Base-by-base conservation (phyloP, 2,888 invertebrate genomes). In the Nemotelus pantherinus region DNA sequence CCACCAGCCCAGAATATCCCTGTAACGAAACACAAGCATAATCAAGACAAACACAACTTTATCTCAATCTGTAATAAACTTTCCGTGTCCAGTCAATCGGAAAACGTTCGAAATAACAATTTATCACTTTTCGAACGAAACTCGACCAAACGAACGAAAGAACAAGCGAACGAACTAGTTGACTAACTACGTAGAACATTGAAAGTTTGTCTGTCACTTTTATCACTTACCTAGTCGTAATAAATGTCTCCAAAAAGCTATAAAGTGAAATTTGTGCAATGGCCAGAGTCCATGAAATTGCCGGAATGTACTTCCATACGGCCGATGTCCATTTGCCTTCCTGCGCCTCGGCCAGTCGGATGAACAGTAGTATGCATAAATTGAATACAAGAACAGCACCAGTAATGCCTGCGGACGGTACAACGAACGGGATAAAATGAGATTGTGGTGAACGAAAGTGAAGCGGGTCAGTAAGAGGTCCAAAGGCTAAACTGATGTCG, bases 1-100 rank as follows among this genome's bases (percentile, higher is more conserved):
- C 45, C 91, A 89, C 93, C 94, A 94, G 48, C 92, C 93, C 39
- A 94, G 88, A 77, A 90, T 90, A 83, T 93, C 92, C 79, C 93
- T 89, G 79, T 88, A 88, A 71, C 57, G 57, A 74, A 68, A 77
- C 55, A 71, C 10, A 10, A 75, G 44, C 74, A 60, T 50, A 68
- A 68, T 44, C 9, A 45, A 64, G 25, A 25, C 25, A 25, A 25
- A 25, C 25, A 25, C 25, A 25, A 25, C 25, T 25, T 25, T 25
- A 25, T 25, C 25, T 25, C 25, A 25, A 25, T 25, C 25, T 25
- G 25, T 25, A 25, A 25, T 25, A 25, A 25, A 1, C 1, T 25
- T 25, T 25, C 25, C 25, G 25, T 25, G 25, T 25, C 25, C 25
- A 25, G 25, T 25, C 25, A 25, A 25, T 25, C 25, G 25, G 1